Evolutionary conservation across 92 coral and sea anemone species (phyloP).

Genomic region (Actinostola sp.): DNA sequence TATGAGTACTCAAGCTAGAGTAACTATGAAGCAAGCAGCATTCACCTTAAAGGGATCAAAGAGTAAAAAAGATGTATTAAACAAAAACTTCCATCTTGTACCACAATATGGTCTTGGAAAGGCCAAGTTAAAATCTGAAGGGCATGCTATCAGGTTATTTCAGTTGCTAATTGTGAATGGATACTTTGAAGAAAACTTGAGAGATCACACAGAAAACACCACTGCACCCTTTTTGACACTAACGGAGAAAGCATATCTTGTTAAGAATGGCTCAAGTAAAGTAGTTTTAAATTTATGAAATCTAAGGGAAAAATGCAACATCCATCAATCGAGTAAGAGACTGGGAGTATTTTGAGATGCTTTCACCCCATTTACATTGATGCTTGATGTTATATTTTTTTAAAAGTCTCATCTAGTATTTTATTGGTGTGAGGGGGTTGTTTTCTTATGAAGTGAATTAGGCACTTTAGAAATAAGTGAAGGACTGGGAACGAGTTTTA

Average conservation of each 20-base stretch:
- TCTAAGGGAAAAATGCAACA: background rate
- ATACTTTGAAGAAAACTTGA: conserved; percentile 31
- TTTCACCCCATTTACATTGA: no score
- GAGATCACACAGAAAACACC: conserved; percentile 8
- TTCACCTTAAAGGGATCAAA: conserved; percentile 27
- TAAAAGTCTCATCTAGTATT: no score
- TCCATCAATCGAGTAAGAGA: no score
- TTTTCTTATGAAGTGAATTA: no score
- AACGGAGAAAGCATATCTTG: conserved; percentile 19
- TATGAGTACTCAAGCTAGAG: conserved; percentile 12
- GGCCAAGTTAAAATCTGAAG: conserved; percentile 33
- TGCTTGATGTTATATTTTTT: no score
- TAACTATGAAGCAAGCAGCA: conserved; percentile 19
- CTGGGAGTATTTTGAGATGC: no score
- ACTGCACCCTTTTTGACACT: conserved; percentile 43
- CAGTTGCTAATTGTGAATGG: conserved; percentile 28
- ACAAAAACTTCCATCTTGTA: conserved; percentile 33
- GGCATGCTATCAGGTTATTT: conserved; percentile 23
- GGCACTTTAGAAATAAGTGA: no score
- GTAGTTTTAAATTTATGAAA: no score
- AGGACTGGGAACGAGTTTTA: no score
- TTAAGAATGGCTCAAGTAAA: conserved; percentile 33
- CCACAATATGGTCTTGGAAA: conserved; percentile 47
- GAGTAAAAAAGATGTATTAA: conserved; percentile 24
- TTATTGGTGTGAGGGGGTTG: no score